Evolutionary conservation across 2,888 invertebrate species (phyloP).

Genomic region (Nomada fucata): DNA sequence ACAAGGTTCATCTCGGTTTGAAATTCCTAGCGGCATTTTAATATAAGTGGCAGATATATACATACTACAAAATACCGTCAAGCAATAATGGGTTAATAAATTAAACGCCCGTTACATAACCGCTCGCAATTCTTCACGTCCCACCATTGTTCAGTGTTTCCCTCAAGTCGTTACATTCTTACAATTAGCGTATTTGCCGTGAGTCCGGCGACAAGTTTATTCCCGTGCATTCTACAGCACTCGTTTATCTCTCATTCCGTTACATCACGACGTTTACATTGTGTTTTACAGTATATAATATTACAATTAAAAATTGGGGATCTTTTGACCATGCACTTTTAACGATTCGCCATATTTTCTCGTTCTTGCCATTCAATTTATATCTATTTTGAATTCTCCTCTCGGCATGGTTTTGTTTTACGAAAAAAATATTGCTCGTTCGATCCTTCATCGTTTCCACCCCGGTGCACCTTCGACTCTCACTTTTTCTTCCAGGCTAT

Average conservation of each 20-base stretch:
- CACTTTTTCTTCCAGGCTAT: background rate
- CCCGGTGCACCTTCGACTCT: too few relatives aligned
- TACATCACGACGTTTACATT: background rate
- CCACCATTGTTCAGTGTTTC: background rate
- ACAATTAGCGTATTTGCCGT: background rate
- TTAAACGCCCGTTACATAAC: background rate
- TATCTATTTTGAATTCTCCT: background rate
- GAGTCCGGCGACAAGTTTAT: constrained; percentile 7
- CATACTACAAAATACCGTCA: too few relatives aligned
- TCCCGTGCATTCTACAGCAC: constrained; percentile 3
- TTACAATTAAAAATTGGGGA: too few relatives aligned
- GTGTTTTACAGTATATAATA: background rate
- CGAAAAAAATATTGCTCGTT: too few relatives aligned
- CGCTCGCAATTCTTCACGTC: background rate
- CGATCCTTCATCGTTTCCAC: too few relatives aligned
- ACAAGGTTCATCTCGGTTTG: too few relatives aligned
- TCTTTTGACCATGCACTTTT: background rate
- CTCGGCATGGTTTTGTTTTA: too few relatives aligned
- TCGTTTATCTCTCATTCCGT: background rate
- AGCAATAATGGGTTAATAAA: too few relatives aligned
- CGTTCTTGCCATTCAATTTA: background rate
- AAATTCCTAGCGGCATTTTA: too few relatives aligned
- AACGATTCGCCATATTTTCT: background rate
- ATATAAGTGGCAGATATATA: too few relatives aligned
- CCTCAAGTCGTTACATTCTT: background rate